These are phyloP conservation scores for Pocillopora grandis DNA, from an alignment of 92 coral and sea anemone genomes.

Conservation along the genomic window DNA sequence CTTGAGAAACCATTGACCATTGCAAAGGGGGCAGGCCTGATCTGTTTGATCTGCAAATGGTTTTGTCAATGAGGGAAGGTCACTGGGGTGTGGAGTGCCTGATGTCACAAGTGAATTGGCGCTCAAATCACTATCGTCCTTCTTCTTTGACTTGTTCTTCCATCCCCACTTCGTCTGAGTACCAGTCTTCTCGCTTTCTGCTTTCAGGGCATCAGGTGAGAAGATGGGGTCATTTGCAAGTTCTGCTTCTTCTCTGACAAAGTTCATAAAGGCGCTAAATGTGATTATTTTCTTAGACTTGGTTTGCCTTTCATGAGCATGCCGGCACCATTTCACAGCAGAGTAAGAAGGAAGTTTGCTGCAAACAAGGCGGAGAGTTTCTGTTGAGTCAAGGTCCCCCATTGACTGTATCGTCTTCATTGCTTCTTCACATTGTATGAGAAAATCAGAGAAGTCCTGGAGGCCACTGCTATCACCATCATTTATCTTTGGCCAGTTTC, in stretches of 20 bases:
- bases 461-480: slow-evolving; percentile 47
- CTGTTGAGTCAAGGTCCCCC: slow-evolving; percentile 48
- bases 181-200: slow-evolving; percentile 27
- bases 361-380: slow-evolving; percentile 23
- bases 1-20: slow-evolving; percentile 39
- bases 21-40: slow-evolving; percentile 52
- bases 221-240: background rate
- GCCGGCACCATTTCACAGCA: slow-evolving; percentile 47
- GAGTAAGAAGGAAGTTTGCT: slow-evolving; percentile 56
- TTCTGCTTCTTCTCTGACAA: too few relatives aligned
- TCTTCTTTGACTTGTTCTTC: slow-evolving; percentile 26
- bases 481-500: slow-evolving; percentile 52
- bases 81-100: background rate
- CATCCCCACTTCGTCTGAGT: slow-evolving; percentile 20
- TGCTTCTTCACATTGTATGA: slow-evolving; percentile 52
- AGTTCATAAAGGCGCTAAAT: background rate
- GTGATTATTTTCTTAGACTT: background rate
- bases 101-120: slow-evolving; percentile 15
- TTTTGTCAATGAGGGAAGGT: background rate
- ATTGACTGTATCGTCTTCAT: slow-evolving; percentile 39
- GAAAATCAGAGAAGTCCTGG: slow-evolving; percentile 61
- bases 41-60: slow-evolving; percentile 9
- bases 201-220: slow-evolving; percentile 36
- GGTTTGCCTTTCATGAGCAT: slow-evolving; percentile 41
- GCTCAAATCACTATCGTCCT: background rate